phyloP scores from a whole-genome alignment of 2,113 vertebrate genomes.

The Aix galericulata region DNA sequence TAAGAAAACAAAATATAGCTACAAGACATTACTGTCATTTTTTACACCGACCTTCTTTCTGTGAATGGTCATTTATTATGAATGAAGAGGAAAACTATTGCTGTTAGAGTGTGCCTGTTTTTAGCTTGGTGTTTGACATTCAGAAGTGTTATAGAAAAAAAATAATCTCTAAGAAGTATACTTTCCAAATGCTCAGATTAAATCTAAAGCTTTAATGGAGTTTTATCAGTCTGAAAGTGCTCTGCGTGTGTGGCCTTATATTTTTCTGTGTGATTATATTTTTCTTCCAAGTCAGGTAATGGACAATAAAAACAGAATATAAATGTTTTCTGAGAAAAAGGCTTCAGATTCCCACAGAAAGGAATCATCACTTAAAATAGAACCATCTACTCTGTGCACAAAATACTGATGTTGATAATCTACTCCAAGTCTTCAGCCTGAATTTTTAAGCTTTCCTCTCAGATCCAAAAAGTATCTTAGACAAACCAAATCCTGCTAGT shows the following conservation, averaged over 20 bases:
- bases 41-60: not conserved
- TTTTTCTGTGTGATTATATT: not conserved
- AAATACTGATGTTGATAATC: not conserved
- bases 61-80: not conserved
- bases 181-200: conserved; percentile 13
- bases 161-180: conserved; percentile 13
- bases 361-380: not conserved
- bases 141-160: conserved; percentile 10
- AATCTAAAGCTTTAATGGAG: conserved; percentile 51
- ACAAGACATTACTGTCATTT: not conserved
- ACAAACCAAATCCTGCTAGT: not conserved
- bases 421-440: not conserved
- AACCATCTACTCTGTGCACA: not conserved
- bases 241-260: conserved; percentile 22
- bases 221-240: conserved; percentile 9
- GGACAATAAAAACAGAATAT: not conserved
- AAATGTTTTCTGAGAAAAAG: not conserved
- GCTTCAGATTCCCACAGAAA: not conserved
- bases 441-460: not conserved
- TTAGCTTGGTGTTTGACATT: not conserved
- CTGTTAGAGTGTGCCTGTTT: not conserved
- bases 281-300: not conserved
- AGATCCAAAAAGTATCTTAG: not conserved
- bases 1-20: not conserved
- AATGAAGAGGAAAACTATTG: not conserved